phyloP scores from a whole-genome alignment of 2,888 invertebrate species.

The Thecophora atra region DNA sequence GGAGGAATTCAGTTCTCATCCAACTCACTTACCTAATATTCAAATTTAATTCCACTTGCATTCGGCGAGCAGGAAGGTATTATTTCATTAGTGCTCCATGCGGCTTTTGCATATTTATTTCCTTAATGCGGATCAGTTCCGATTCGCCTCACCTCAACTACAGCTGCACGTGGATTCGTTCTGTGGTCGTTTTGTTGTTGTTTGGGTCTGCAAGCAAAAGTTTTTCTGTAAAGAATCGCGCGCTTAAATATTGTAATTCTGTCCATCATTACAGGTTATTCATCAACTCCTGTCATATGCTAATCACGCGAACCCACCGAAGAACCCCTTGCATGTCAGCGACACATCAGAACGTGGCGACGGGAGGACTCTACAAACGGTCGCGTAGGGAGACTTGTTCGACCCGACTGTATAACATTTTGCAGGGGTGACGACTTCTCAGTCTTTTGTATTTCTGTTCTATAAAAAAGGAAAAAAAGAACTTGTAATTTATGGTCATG shows the following conservation, averaged over 20 bases:
- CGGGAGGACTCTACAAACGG: neutral
- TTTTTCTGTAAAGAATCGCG: conserved; percentile 14
- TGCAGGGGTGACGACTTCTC: neutral
- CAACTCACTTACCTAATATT: too few species aligned
- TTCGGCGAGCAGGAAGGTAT: too few species aligned
- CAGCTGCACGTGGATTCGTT: neutral
- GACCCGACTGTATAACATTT: neutral
- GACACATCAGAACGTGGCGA: conserved; percentile 3
- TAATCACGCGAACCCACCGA: conserved; percentile 45
- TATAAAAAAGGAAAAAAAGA: neutral
- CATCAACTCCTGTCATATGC: conserved; percentile 41
- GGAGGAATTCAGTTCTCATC: too few species aligned
- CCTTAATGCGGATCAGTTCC: neutral
- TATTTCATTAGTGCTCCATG: too few species aligned
- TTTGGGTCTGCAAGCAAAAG: neutral
- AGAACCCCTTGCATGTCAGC: conserved; percentile 27
- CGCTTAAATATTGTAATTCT: conserved; percentile 35
- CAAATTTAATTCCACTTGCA: too few species aligned
- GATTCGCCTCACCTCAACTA: conserved; percentile 1
- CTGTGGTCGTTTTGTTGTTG: neutral
- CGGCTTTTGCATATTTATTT: neutral
- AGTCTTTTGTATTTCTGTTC: neutral
- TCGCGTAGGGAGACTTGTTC: neutral
- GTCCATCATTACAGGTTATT: conserved; percentile 39
- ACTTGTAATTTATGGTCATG: neutral